Base-by-base conservation (phyloP, 2,888 invertebrate genomes). In the Empis stercorea region DNA sequence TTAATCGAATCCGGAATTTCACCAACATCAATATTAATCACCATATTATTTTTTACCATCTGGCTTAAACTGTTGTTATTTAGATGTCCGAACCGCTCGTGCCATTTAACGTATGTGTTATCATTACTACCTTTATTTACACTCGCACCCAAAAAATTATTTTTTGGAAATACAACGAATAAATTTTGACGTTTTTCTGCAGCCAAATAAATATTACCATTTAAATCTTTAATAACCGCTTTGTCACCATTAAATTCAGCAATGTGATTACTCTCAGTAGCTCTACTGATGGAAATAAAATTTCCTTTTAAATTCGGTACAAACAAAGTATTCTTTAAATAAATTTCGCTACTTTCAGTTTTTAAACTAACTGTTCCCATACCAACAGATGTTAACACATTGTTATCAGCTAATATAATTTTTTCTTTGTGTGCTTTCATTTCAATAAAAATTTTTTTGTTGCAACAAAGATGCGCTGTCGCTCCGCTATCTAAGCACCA, bases 291-390 rank as follows among this genome's bases (percentile, higher is more conserved):
- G 5, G 30, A 42, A 14, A 42, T 15, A 42, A 42, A 42, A 42
- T 42, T 42, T 14, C 41, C 27, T 42, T 23, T 42, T 30, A 42
- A 42, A n/a, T 42, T n/a, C 6, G 41, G 41, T 5, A 42, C 41
- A 23, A 13, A 27, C 10, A 42, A n/a, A 2, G 23, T 23, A 30
- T 27, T 42, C 10, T 27, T 23, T 42, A 42, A 42, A 14, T 23
- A 9, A 13, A 42, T 42, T 27, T 23, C 9, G n/a, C 41, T 11
- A 14, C 10, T 27, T 11, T 42, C 30, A 30, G 23, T 23, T 27
- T 42, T 30, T 27, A 42, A 14, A 14, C 11, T 6, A 7, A 38
- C 4, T 10, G n/a, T 15, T 4, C 15, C 37, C 10, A 41, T 41
- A n/a, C 23, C 23, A 10, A 13, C 11, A 20, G 20, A 20, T 20